phyloP scores from a whole-genome alignment of 1,140 invertebrate genomes.

The Coenobita brevimanus region DNA sequence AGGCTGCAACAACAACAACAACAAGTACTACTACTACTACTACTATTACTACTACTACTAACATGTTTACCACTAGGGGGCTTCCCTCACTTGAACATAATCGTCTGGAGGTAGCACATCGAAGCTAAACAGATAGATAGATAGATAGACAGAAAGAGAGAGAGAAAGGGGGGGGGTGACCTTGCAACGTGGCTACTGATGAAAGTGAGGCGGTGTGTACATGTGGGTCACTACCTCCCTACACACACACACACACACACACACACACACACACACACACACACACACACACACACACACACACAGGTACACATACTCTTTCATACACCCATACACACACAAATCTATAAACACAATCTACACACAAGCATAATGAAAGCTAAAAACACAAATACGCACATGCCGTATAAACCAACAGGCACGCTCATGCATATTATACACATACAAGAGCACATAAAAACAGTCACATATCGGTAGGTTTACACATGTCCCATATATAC shows the following conservation, averaged over 20 bases:
- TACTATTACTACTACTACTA: too few species aligned
- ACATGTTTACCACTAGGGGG: too few species aligned
- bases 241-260: background rate
- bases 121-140: background rate
- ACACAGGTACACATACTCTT: background rate
- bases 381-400: background rate
- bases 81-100: background rate
- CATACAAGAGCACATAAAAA: too few species aligned
- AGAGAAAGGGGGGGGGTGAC: background rate
- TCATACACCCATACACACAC: background rate
- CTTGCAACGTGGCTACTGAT: background rate
- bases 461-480: too few species aligned
- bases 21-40: too few species aligned
- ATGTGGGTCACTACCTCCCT: background rate
- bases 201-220: background rate
- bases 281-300: constrained; percentile 6
- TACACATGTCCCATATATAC: too few species aligned
- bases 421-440: background rate
- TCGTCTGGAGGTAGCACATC: too few species aligned
- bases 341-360: background rate
- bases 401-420: too few species aligned
- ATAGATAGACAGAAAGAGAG: background rate
- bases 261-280: constrained; percentile 27
- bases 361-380: background rate
- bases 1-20: too few species aligned